Evolutionary conservation across 2,113 vertebrate genomes (phyloP).

Genomic region (Pardalotus punctatus): DNA sequence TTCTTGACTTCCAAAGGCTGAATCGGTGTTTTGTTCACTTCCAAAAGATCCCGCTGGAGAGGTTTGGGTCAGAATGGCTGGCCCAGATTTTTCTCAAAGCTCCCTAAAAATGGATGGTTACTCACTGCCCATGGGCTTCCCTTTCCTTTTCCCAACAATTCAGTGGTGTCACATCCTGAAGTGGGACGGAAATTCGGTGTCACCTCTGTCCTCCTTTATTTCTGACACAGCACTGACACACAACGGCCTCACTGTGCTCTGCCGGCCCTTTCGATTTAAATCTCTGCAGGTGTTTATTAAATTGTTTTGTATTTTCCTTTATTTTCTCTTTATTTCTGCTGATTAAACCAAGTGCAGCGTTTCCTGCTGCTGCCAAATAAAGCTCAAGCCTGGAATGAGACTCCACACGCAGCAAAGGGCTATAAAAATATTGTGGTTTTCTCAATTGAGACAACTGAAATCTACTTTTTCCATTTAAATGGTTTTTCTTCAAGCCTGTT

Average conservation of each 20-base stretch:
- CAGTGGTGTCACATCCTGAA: slow-evolving; percentile 39
- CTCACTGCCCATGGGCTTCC: slow-evolving; percentile 41
- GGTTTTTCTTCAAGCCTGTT: background rate
- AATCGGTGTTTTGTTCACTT: background rate
- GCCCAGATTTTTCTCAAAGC: background rate
- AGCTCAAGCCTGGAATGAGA: background rate
- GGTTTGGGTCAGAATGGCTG: background rate
- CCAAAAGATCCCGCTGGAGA: fast-evolving
- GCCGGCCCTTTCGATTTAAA: fast-evolving
- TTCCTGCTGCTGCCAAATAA: background rate
- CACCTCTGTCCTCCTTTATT: background rate
- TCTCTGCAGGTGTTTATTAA: background rate
- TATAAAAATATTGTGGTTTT: background rate
- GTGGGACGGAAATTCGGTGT: background rate
- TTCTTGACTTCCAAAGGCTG: background rate
- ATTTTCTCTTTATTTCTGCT: background rate
- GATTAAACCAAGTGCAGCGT: background rate
- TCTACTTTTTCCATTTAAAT: background rate
- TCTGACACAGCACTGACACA: background rate
- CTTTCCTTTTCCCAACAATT: slow-evolving; percentile 43
- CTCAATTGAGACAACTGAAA: background rate
- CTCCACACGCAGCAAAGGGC: background rate
- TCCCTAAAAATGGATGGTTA: background rate
- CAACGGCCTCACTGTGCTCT: fast-evolving
- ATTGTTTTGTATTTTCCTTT: background rate